Conservation (phyloP, 2,113 vertebrate species). For the Riparia riparia region DNA sequence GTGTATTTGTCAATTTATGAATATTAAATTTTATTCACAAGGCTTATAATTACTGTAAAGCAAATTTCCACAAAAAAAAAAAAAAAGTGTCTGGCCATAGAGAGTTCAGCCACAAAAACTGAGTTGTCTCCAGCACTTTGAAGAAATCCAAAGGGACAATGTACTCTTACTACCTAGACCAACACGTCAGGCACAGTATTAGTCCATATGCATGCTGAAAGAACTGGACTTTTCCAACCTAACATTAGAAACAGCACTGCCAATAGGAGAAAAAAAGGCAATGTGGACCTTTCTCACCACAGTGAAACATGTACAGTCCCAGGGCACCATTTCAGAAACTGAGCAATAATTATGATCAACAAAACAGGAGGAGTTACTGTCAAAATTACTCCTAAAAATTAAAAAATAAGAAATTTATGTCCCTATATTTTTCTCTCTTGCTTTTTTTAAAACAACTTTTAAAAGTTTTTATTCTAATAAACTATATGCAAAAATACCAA, state of each 20-base stretch:
- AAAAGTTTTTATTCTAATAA: background rate
- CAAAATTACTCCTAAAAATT: background rate
- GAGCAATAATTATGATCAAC: background rate
- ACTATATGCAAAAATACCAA: background rate
- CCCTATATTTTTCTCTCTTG: background rate
- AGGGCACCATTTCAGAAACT: background rate
- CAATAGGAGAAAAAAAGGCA: background rate
- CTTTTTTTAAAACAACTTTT: background rate
- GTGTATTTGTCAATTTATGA: background rate
- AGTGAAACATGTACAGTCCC: accelerated
- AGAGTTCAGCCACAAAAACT: background rate
- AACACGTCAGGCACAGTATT: background rate
- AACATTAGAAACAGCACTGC: background rate
- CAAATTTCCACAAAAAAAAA: background rate
- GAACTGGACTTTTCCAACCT: background rate
- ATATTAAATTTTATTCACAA: background rate
- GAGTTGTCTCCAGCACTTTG: background rate
- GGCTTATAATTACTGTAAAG: background rate
- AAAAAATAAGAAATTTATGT: background rate
- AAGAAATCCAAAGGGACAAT: background rate
- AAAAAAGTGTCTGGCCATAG: background rate
- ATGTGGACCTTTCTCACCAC: background rate
- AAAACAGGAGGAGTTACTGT: background rate
- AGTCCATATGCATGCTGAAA: background rate
- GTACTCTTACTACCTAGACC: background rate